Conservation (phyloP, 2,888 invertebrate species). For the Sarcophaga caerulescens region DNA sequence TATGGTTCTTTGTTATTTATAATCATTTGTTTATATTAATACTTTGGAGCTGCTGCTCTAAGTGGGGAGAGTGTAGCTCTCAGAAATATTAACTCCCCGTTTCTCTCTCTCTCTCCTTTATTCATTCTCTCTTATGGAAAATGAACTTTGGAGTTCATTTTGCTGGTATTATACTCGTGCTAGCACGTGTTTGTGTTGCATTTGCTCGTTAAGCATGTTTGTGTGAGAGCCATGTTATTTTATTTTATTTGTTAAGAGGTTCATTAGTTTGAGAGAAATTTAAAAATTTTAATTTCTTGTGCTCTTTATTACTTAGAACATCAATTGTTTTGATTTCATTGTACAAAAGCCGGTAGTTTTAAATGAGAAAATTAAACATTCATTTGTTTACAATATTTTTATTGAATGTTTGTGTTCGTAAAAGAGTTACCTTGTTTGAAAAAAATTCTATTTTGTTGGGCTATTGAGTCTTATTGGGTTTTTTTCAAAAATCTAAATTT, state of each 20-base stretch:
- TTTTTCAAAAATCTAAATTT: no score
- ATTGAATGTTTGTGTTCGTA: not conserved
- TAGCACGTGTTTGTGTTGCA: conserved; percentile 31
- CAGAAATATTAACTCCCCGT: not conserved
- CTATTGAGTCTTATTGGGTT: no score
- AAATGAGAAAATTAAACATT: conserved; percentile 16
- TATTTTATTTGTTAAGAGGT: no score
- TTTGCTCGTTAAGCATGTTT: conserved; percentile 12
- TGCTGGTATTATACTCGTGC: not conserved
- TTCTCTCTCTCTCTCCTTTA: not conserved
- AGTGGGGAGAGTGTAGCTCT: no score
- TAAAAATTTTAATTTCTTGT: not conserved
- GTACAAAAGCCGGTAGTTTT: conserved; percentile 42
- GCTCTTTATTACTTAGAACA: not conserved
- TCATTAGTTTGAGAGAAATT: no score
- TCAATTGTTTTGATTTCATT: conserved; percentile 2
- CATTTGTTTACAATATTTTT: conserved; percentile 11
- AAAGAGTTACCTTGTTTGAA: no score
- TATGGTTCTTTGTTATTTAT: conserved; percentile 2
- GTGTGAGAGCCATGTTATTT: no score
- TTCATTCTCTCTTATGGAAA: not conserved
- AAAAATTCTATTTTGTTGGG: no score
- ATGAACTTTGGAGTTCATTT: conserved; percentile 8
- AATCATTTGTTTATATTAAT: conserved; percentile 39
- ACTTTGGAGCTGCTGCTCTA: not conserved